Evolutionary conservation across 2,113 vertebrate species (phyloP).

Genomic region (Pterophyllum scalare): DNA sequence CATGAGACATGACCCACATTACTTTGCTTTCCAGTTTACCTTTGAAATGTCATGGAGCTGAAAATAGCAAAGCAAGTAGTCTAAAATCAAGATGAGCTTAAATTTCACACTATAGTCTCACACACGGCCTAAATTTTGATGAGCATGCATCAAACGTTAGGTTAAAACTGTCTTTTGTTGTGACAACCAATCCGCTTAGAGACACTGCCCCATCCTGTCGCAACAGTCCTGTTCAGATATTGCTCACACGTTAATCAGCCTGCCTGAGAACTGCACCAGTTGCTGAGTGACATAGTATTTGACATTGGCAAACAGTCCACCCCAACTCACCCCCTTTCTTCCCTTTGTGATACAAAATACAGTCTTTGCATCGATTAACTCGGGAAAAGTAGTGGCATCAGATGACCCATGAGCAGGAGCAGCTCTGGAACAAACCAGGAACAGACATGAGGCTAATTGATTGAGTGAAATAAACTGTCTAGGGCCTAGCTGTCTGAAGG

Average conservation of each 20-base stretch:
- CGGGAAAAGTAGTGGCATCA: not conserved
- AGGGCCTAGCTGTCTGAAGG: not conserved
- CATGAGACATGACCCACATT: conserved; percentile 2
- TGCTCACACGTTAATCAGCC: conserved; percentile 43
- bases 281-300: conserved; percentile 64
- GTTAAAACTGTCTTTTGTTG: conserved; percentile 23
- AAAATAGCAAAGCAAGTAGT: not conserved
- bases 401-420: not conserved
- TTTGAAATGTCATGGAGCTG: conserved; percentile 1
- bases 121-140: no score
- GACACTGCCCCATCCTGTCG: not conserved
- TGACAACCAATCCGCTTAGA: not conserved
- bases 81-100: not conserved
- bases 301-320: conserved; percentile 27
- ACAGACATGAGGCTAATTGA: not conserved
- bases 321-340: not conserved
- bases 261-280: conserved; percentile 40
- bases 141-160: not conserved
- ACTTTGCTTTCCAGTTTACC: not conserved
- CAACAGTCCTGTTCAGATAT: not conserved
- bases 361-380: not conserved
- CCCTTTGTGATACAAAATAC: not conserved
- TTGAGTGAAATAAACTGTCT: not conserved
- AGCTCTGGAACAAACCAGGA: not conserved
- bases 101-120: not conserved